Base-by-base conservation (phyloP, 37 sponge, comb jelly and placozoan genomes). In the Amphimedon queenslandica region DNA sequence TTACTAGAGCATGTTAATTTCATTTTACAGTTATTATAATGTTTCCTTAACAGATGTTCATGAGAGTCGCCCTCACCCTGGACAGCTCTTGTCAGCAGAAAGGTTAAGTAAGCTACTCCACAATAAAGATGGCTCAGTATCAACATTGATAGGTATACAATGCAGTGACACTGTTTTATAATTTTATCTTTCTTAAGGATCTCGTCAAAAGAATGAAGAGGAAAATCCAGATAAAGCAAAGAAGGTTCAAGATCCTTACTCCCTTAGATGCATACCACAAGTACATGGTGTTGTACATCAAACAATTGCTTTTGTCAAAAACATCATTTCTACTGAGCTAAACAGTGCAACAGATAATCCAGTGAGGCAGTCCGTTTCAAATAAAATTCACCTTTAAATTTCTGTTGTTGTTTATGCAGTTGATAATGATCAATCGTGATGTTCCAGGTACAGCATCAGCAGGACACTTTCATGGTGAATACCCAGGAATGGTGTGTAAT, bases 391-490 rank as follows among this genome's bases (percentile, higher is more conserved):
- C 8, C 5, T 60, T n/a, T 60, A 60, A 13, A 25, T 60, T n/a
- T 60, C 21, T 11, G 8, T 6, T 11, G 61, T 60, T 11, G 28
- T 60, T 6, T 6, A 6, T 60, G 21, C 21, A 28, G 39, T 10
- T 53, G 25, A 41, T 81, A 83, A 75, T 78, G 40, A 79, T 91
- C 18, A 41, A 87, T 8, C 55, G 80, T 61, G 79, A 80, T 8
- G 40, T 43, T 51, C 56, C 58, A 55, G 81, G 70, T 31, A 72
- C 74, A 24, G 57, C 84, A 0, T 86, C 88, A 42, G 84, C 77
- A 39, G 95, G 95, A 20, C 87, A 94, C 56, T 94, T 94, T 70
- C 95, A 94, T 69, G 95, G 95, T 20, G 90, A 94, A 64, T 94
- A 94, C 70, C 95, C 95, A 40, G 95, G 88, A 11, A 94, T 90